Base-by-base conservation (phyloP, 37 sponge, comb jelly and placozoan genomes). In the Aplysina aerophoba region DNA sequence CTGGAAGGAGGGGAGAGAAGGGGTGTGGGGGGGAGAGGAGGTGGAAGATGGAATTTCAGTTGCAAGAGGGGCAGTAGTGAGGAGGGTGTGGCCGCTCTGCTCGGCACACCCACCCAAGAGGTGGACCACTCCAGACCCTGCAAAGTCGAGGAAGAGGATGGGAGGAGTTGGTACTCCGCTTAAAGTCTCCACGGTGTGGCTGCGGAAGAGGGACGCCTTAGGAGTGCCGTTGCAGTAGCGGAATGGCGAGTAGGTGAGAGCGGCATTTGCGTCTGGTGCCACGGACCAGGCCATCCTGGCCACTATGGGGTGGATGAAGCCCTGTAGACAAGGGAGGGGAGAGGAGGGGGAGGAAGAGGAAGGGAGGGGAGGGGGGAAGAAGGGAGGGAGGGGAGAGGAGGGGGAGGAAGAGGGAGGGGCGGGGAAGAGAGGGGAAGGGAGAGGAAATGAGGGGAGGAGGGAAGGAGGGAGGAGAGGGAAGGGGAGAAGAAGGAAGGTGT, bases 61-160 rank as follows among this genome's bases (percentile, higher is more conserved):
- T 3, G 50, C 3, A 8, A 8, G 50, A 44, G 8, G 50, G 50
- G 50, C 6, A 44, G 50, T 3, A 8, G 50, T 11, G 50, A 8
- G 50, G 50, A 44, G 50, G 50, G 50, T 44, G 50, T 63, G 65
- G 28, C n/a, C n/a, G n/a, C n/a, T 28, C 11, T 28, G 24, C 27
- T 13, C 4, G 3, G 65, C 4, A 57, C 20, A 59, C 89, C 68
- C 55, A 94, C 95, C 95, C 50, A 89, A 85, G 0, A 94, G 30
- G 53, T 94, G 95, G 5, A 94, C 95, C 3, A 88, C 84, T 77
- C 95, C 95, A 86, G 91, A 90, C 34, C 95, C 95, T 40, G 95
- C 95, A 94, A 94, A 94, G 81, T 94, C 95, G 34, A 94, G 58
- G 44, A 93, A 57, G 34, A 85, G 82, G 25, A 24, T n/a, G 17